A percentile compares a stretch with the other conserved stretches of the same genome.
Conservation (phyloP, 2,888 invertebrate genomes). For the Elmis aenea region DNA sequence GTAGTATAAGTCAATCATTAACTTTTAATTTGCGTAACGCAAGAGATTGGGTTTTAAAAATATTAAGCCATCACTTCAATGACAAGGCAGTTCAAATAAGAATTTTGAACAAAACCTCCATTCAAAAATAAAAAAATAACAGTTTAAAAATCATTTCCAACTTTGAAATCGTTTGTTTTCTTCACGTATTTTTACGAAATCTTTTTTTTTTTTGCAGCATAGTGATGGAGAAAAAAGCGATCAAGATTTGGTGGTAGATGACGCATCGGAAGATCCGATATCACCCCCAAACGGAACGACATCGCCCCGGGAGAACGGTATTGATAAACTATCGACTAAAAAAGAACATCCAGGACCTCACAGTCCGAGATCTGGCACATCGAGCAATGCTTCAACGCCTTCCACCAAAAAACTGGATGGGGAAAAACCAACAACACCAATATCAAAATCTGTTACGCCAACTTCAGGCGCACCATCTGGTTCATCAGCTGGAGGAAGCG, state of each 20-base stretch:
- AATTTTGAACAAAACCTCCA: too few relatives aligned
- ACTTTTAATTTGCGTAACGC: too few relatives aligned
- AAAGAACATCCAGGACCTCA: constrained; percentile 72
- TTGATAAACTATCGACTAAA: constrained; percentile 69
- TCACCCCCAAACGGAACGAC: constrained; percentile 84
- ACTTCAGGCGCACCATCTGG: constrained; percentile 52
- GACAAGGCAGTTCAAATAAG: too few relatives aligned
- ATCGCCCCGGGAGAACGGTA: constrained; percentile 82
- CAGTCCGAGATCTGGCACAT: constrained; percentile 76
- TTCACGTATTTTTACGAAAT: too few relatives aligned
- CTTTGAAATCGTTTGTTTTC: too few relatives aligned
- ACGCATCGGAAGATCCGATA: constrained; percentile 85
- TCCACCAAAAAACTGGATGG: constrained; percentile 79
- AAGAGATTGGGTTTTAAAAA: too few relatives aligned
- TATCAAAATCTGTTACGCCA: constrained; percentile 85
- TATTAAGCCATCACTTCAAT: too few relatives aligned
- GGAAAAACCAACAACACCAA: constrained; percentile 86
- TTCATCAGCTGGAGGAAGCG: constrained; percentile 45
- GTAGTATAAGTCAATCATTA: too few relatives aligned
- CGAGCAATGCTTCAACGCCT: constrained; percentile 86
- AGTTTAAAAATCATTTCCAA: too few relatives aligned
- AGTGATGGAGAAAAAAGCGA: constrained; percentile 83
- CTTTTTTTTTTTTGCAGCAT: constrained; percentile 48
- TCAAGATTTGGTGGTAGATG: constrained; percentile 92
- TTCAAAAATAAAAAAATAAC: too few relatives aligned